Conservation (phyloP, 2,113 vertebrate genomes). For the Leucosticte australis region DNA sequence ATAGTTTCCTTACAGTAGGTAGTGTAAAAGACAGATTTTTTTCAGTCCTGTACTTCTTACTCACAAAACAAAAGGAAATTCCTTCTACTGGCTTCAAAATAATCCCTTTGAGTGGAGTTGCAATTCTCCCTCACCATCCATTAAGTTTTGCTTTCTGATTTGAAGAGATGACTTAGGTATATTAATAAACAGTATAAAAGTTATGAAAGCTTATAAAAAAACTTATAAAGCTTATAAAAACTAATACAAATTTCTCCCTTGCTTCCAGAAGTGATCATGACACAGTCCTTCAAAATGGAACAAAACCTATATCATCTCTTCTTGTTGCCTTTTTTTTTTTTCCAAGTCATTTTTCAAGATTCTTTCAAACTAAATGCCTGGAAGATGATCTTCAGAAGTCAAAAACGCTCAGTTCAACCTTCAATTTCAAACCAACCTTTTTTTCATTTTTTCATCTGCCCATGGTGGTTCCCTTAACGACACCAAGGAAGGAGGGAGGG, state of each 20-base stretch:
- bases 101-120: neutral
- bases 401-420: neutral
- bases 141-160: neutral
- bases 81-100: neutral
- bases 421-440: neutral
- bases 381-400: neutral
- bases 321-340: neutral
- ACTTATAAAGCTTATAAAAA: neutral
- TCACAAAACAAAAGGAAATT: neutral
- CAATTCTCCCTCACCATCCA: neutral
- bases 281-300: neutral
- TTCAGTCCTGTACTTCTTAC: neutral
- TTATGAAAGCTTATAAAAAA: neutral
- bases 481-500: neutral
- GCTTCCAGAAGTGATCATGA: neutral
- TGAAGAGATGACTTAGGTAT: neutral
- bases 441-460: neutral
- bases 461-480: neutral
- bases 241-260: neutral
- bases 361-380: neutral
- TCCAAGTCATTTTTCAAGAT: neutral
- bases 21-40: neutral
- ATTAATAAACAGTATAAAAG: neutral
- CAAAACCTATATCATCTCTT: neutral
- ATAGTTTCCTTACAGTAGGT: neutral